Evolutionary conservation across 2,888 invertebrate species (phyloP).

Genomic region (Stegophylla sp.): DNA sequence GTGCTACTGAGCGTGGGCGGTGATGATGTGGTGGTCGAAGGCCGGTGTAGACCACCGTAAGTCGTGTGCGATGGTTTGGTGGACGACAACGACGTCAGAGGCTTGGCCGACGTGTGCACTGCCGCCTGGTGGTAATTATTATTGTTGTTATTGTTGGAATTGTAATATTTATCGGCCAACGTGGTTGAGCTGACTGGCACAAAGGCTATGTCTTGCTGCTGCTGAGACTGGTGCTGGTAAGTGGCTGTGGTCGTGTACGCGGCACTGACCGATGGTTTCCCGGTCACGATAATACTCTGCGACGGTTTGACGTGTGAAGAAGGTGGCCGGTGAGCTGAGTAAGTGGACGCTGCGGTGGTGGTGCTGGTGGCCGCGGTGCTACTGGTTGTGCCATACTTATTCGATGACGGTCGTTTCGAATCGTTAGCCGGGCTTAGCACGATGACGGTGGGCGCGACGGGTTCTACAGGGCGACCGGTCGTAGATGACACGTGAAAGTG

Average conservation of each 20-base stretch:
- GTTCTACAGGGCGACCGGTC: slow-evolving; percentile 60
- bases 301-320: slow-evolving; percentile 60
- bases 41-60: slow-evolving; percentile 2
- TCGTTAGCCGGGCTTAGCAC: slow-evolving; percentile 67
- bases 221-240: neutral
- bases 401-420: slow-evolving; percentile 28
- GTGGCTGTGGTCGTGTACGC: slow-evolving; percentile 60
- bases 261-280: slow-evolving; percentile 60
- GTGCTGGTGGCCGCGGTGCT: neutral
- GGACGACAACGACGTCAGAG: slow-evolving; percentile 10
- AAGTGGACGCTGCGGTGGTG: slow-evolving; percentile 64
- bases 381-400: slow-evolving; percentile 60
- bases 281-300: slow-evolving; percentile 61
- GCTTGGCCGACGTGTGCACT: slow-evolving; percentile 23
- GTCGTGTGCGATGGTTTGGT: slow-evolving; percentile 2
- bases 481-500: slow-evolving; percentile 62
- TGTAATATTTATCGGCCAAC: slow-evolving; percentile 56
- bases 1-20: slow-evolving; percentile 55
- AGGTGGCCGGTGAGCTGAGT: slow-evolving; percentile 10
- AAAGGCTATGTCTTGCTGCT: slow-evolving; percentile 58
- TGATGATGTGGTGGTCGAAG: slow-evolving; percentile 2
- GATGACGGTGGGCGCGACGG: slow-evolving; percentile 69
- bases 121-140: slow-evolving; percentile 29
- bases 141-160: slow-evolving; percentile 53
- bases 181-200: slow-evolving; percentile 59